Evolutionary conservation across 64 coral and sea anemone genomes (phyloP).

Genomic region (Catalaphyllia jardinei): DNA sequence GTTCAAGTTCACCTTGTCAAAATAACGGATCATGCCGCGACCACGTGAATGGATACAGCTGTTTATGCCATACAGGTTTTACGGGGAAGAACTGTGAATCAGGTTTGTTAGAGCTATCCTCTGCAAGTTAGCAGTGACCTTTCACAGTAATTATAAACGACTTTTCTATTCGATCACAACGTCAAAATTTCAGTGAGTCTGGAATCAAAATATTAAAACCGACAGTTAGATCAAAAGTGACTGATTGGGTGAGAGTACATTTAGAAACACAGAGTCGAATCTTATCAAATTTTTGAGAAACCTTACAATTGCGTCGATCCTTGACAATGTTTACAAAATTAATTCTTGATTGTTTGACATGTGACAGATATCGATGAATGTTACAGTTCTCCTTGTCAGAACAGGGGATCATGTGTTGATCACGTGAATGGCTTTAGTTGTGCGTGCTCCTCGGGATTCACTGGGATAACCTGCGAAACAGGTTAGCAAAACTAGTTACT

Average conservation of each 20-base stretch:
- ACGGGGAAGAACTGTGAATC: conserved; percentile 44
- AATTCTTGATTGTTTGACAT: background rate
- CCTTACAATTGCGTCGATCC: too few relatives aligned
- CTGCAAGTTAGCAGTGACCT: too few relatives aligned
- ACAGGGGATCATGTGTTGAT: conserved; percentile 45
- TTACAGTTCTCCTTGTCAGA: conserved; percentile 28
- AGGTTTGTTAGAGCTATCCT: background rate
- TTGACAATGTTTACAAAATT: too few relatives aligned
- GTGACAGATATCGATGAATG: conserved; percentile 48
- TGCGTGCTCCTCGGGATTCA: conserved; percentile 25
- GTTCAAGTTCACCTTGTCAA: conserved; percentile 34
- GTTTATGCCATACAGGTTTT: conserved; percentile 34
- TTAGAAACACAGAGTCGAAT: too few relatives aligned
- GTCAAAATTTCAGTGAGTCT: too few relatives aligned
- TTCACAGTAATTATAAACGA: too few relatives aligned
- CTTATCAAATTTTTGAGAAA: too few relatives aligned
- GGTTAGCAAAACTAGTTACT: background rate
- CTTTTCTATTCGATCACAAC: too few relatives aligned
- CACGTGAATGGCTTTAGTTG: conserved; percentile 48
- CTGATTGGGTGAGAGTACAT: too few relatives aligned
- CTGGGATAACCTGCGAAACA: conserved; percentile 39
- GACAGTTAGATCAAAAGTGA: too few relatives aligned
- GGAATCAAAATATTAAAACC: too few relatives aligned
- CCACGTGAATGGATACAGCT: conserved; percentile 43
- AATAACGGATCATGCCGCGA: conserved; percentile 49